phyloP scores from a whole-genome alignment of 2,113 vertebrate species.

The Passer montanus region DNA sequence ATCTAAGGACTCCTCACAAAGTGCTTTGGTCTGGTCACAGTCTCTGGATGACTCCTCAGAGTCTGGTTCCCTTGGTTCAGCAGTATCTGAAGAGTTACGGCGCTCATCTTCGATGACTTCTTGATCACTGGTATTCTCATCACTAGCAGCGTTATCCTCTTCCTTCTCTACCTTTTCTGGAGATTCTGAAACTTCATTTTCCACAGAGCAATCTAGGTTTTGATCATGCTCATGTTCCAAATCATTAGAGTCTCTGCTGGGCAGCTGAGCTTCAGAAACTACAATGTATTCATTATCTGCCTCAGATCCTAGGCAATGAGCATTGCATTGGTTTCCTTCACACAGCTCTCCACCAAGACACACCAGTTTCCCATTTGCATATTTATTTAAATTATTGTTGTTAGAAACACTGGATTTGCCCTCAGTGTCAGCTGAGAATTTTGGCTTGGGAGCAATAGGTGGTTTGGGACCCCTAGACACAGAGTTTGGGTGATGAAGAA shows the following conservation, averaged over 20 bases:
- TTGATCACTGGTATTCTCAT: neutral
- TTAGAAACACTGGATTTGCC: slow-evolving; percentile 65
- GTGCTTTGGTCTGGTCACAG: slow-evolving; percentile 37
- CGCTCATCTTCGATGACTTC: slow-evolving; percentile 17
- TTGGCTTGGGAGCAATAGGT: slow-evolving; percentile 90
- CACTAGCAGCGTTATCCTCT: neutral
- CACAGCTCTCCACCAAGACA: slow-evolving; percentile 70
- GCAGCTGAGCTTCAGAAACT: slow-evolving; percentile 42
- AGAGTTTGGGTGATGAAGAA: slow-evolving; percentile 66
- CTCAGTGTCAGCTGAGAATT: slow-evolving; percentile 72
- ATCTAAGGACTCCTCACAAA: slow-evolving; percentile 25
- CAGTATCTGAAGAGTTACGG: slow-evolving; percentile 5
- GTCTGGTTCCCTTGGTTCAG: slow-evolving; percentile 56
- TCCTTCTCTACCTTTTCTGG: slow-evolving; percentile 13
- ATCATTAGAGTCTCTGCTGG: slow-evolving; percentile 45
- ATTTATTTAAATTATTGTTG: slow-evolving; percentile 75
- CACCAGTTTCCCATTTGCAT: slow-evolving; percentile 80
- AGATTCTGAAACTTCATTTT: slow-evolving; percentile 1
- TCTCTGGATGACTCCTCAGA: slow-evolving; percentile 61
- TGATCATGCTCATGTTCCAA: slow-evolving; percentile 28
- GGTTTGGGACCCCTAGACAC: slow-evolving; percentile 86
- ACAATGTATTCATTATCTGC: slow-evolving; percentile 64
- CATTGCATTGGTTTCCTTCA: slow-evolving; percentile 47
- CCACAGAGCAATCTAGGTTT: slow-evolving; percentile 15
- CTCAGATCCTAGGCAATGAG: slow-evolving; percentile 52